Evolutionary conservation across 2,888 invertebrate species (phyloP).

Genomic region (Parapristionchus giblindavisi): DNA sequence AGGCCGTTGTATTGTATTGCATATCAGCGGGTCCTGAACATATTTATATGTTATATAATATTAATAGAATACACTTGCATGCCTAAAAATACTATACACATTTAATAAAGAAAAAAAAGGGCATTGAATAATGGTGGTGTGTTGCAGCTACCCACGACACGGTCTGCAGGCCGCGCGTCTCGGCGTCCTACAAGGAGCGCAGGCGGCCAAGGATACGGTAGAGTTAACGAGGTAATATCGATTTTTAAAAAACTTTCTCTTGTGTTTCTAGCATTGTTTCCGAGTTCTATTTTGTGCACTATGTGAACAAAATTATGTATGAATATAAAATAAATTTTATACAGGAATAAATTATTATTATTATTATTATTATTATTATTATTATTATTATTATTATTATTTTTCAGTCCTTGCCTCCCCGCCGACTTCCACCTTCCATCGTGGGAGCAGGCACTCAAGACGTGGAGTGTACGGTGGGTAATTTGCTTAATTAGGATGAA

Average conservation of each 20-base stretch:
- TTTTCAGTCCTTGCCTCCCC: constrained; percentile 59
- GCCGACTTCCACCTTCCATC: constrained; percentile 61
- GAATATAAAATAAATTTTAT: no score
- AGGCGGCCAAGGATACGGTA: not conserved
- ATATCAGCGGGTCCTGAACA: no score
- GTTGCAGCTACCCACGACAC: constrained; percentile 85
- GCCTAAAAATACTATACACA: not conserved
- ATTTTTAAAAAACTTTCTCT: not conserved
- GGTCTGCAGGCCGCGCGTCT: constrained; percentile 88
- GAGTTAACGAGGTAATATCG: not conserved
- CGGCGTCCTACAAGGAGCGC: constrained; percentile 47
- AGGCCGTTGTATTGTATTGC: no score
- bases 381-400: not conserved
- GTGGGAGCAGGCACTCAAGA: constrained; percentile 82
- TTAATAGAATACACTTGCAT: no score
- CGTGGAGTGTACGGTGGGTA: constrained; percentile 78
- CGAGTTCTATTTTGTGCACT: no score
- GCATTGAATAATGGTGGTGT: not conserved
- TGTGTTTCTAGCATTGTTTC: no score
- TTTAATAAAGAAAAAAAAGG: not conserved
- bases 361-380: not conserved
- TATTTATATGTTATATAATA: no score
- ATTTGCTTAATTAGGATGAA: not conserved
- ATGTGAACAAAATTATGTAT: no score
- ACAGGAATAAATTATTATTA: no score